A percentile compares a stretch with the other conserved stretches of the same genome.
Evolutionary conservation across 2,113 vertebrate species (phyloP).

Genomic region (Anhinga rufa): DNA sequence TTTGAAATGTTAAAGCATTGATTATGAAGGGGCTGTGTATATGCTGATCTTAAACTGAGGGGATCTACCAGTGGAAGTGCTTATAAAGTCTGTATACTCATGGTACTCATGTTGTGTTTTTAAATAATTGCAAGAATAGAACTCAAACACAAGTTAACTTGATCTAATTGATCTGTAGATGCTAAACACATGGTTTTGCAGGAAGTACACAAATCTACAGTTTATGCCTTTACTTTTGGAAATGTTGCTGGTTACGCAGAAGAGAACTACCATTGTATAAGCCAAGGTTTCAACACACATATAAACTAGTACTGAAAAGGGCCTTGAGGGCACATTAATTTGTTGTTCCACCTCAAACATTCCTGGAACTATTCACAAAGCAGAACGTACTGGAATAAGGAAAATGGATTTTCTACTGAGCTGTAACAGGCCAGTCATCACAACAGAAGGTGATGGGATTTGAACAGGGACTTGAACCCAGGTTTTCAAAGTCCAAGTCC

Average conservation of each 20-base stretch:
- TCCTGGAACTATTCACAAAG: background rate
- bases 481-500: background rate
- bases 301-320: background rate
- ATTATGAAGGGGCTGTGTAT: background rate
- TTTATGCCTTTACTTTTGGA: background rate
- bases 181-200: background rate
- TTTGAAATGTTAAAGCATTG: background rate
- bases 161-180: background rate
- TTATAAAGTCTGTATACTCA: background rate
- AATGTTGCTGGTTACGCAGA: background rate
- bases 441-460: background rate
- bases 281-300: background rate
- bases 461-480: background rate
- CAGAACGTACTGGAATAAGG: background rate
- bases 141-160: background rate
- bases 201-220: background rate
- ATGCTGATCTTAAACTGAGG: background rate
- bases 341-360: background rate
- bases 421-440: background rate
- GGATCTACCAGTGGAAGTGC: background rate
- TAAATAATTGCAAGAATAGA: background rate
- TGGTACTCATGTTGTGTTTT: background rate
- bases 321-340: background rate
- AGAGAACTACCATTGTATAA: background rate
- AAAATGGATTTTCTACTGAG: background rate